phyloP scores from a whole-genome alignment of 2,113 vertebrate species.

The Actenoides hombroni region DNA sequence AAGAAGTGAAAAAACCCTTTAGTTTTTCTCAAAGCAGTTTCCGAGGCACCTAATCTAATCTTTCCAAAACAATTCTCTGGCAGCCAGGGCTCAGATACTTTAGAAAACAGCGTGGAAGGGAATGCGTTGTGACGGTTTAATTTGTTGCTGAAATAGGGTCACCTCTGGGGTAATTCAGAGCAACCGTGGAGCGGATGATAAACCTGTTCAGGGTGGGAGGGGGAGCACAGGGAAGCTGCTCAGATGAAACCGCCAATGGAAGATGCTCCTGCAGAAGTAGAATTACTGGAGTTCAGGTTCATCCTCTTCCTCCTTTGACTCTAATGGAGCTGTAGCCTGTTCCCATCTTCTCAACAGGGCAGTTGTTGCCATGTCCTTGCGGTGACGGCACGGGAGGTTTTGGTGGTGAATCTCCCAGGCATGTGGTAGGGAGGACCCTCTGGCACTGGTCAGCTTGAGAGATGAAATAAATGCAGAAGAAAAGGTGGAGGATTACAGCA shows the following conservation, averaged over 20 bases:
- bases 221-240: background rate
- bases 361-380: background rate
- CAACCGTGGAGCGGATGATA: background rate
- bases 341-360: background rate
- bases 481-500: background rate
- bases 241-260: background rate
- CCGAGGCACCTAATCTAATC: background rate
- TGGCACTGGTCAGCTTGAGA: background rate
- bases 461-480: background rate
- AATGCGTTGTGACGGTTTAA: slow-evolving; percentile 8
- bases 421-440: background rate
- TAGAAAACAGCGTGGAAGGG: background rate
- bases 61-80: slow-evolving; percentile 26
- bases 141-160: slow-evolving; percentile 24
- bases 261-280: background rate
- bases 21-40: background rate
- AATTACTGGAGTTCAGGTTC: background rate
- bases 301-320: background rate
- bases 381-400: background rate
- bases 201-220: background rate
- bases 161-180: slow-evolving; percentile 14
- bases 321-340: background rate
- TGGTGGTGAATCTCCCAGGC: background rate
- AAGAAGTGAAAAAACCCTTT: background rate
- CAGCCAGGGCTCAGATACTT: background rate